These are phyloP conservation scores for Semotilus atromaculatus DNA, from an alignment of 2,797 vertebrate genomes.

Conservation along the genomic window DNA sequence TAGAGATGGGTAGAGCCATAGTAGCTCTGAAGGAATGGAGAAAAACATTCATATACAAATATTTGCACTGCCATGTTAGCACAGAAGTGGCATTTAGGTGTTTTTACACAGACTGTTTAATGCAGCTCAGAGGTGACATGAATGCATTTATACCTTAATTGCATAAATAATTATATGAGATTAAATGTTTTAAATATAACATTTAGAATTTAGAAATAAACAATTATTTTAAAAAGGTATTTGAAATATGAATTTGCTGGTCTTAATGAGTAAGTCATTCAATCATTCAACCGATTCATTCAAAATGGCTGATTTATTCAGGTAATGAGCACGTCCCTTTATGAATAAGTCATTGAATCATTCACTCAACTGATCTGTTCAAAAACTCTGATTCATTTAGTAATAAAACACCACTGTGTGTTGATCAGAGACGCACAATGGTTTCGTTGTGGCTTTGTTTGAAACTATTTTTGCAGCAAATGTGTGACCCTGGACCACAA, in stretches of 20 bases:
- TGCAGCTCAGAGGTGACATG: background rate
- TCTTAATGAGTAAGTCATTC: background rate
- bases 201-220: background rate
- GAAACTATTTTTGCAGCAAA: background rate
- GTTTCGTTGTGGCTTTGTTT: background rate
- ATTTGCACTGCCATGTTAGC: background rate
- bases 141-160: background rate
- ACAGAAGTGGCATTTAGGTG: background rate
- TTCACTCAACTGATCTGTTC: background rate
- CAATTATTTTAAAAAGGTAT: background rate
- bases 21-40: constrained; percentile 74
- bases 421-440: background rate
- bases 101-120: background rate
- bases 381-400: background rate
- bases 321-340: background rate
- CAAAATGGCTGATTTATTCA: background rate
- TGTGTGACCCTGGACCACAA: too few species aligned
- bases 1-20: constrained; percentile 86
- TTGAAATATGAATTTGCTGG: background rate
- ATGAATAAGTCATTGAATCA: background rate
- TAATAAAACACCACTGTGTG: background rate
- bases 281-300: background rate
- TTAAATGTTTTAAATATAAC: background rate
- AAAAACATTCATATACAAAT: background rate
- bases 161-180: background rate